Conservation (phyloP, 2,888 invertebrate genomes). For the Pantelozetes paolii region DNA sequence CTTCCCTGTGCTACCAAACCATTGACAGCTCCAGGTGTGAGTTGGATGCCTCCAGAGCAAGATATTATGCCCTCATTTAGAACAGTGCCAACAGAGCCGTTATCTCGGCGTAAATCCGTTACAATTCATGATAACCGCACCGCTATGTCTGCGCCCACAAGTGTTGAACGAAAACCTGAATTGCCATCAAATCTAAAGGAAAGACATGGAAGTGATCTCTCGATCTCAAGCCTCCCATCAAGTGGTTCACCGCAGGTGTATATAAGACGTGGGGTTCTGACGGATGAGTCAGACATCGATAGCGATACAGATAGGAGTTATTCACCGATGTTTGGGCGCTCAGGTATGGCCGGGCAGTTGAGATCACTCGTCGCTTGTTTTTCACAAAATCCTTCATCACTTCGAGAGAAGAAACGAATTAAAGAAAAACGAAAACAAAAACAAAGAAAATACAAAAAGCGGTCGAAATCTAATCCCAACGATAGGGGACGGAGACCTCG, state of each 20-base stretch:
- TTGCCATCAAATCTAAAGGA: background rate
- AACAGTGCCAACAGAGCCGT: slow-evolving; percentile 34
- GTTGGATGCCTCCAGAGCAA: slow-evolving; percentile 31
- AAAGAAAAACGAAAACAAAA: slow-evolving; percentile 25
- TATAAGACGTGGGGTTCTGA: slow-evolving; percentile 43
- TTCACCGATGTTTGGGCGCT: slow-evolving; percentile 9
- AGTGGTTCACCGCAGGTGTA: slow-evolving; percentile 42
- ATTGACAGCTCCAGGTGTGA: slow-evolving; percentile 28
- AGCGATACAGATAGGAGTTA: slow-evolving; percentile 39
- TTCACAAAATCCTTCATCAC: slow-evolving; percentile 29
- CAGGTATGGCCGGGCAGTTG: slow-evolving; percentile 33
- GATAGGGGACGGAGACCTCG: background rate
- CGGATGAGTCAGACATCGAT: slow-evolving; percentile 44
- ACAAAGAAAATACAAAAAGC: background rate
- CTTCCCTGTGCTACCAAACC: slow-evolving; percentile 34
- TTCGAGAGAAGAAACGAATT: slow-evolving; percentile 25
- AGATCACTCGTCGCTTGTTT: slow-evolving; percentile 39
- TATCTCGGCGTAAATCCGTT: slow-evolving; percentile 30
- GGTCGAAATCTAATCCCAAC: background rate
- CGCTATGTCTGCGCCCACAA: slow-evolving; percentile 11
- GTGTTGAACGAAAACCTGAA: background rate
- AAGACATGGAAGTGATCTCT: slow-evolving; percentile 41
- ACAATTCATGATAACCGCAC: slow-evolving; percentile 16
- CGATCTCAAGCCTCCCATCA: slow-evolving; percentile 44
- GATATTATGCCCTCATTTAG: slow-evolving; percentile 11